These are phyloP conservation scores for Nylanderia fulva DNA, from an alignment of 1,140 invertebrate species.

Conservation along the genomic window DNA sequence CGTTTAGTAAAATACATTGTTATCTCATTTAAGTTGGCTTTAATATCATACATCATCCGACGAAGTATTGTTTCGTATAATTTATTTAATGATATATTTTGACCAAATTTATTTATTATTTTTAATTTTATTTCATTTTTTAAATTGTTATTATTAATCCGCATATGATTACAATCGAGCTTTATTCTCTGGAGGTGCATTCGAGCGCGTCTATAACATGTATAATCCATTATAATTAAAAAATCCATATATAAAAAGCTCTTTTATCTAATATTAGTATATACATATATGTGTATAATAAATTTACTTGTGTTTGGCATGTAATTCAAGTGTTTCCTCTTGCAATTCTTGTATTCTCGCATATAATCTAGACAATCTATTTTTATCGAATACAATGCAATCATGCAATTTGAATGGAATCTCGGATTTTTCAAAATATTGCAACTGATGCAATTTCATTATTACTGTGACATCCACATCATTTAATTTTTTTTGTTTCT, in stretches of 20 bases:
- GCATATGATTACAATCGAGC: slow-evolving; percentile 87
- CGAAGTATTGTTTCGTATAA: slow-evolving; percentile 87
- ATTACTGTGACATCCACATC: slow-evolving; percentile 88
- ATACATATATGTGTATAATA: no score
- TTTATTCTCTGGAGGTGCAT: slow-evolving; percentile 86
- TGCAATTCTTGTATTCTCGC: slow-evolving; percentile 89
- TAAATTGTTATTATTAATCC: slow-evolving; percentile 84
- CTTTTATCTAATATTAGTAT: no score
- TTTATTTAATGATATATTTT: slow-evolving; percentile 85
- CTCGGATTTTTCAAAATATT: slow-evolving; percentile 86
- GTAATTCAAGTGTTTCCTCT: slow-evolving; percentile 88
- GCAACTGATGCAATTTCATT: slow-evolving; percentile 89
- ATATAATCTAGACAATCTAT: slow-evolving; percentile 86
- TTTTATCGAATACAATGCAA: slow-evolving; percentile 88
- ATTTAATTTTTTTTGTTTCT: slow-evolving; percentile 90
- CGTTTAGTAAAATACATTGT: slow-evolving; percentile 82
- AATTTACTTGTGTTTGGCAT: slow-evolving; percentile 87
- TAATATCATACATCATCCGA: slow-evolving; percentile 86
- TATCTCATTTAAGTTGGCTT: slow-evolving; percentile 84
- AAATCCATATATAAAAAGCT: neutral
- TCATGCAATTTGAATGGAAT: slow-evolving; percentile 86
- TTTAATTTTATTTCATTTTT: slow-evolving; percentile 85
- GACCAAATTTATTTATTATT: slow-evolving; percentile 87
- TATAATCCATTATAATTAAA: neutral
- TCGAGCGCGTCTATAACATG: slow-evolving; percentile 83